Percentiles rank a stretch among this genome's conserved stretches.
phyloP scores from a whole-genome alignment of 2,113 vertebrate genomes.

The Montifringilla adamsi region DNA sequence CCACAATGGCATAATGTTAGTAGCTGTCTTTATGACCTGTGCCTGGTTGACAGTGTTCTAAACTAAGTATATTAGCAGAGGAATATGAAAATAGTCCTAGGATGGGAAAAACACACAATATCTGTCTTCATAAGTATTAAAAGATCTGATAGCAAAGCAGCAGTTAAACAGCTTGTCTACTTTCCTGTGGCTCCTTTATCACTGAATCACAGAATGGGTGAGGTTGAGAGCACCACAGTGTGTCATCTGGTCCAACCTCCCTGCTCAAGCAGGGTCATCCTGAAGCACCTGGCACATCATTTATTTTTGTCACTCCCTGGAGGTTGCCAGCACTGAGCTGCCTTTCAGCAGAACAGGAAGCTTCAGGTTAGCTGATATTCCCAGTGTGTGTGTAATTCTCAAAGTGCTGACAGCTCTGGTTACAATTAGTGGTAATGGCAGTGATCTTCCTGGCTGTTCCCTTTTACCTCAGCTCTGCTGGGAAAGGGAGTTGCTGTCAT shows the following conservation, averaged over 20 bases:
- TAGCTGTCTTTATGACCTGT: background rate
- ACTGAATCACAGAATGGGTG: background rate
- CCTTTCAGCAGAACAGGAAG: constrained; percentile 44
- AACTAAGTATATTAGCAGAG: background rate
- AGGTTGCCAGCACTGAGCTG: constrained; percentile 27
- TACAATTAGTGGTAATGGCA: constrained; percentile 48
- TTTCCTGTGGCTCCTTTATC: background rate
- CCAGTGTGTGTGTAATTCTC: constrained; percentile 60
- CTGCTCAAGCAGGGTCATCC: background rate
- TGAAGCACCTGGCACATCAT: background rate
- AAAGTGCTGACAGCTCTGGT: constrained; percentile 63
- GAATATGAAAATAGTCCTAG: background rate
- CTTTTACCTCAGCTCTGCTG: constrained; percentile 5
- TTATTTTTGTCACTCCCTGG: background rate
- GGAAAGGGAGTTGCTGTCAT: constrained; percentile 47
- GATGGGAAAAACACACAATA: background rate
- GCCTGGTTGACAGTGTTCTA: background rate
- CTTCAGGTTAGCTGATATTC: constrained; percentile 56
- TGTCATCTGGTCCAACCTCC: background rate
- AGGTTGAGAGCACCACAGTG: background rate
- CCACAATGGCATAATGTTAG: background rate
- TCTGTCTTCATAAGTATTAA: background rate
- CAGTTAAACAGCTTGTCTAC: background rate
- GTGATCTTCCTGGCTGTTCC: background rate
- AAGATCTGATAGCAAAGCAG: background rate